Percentiles rank a stretch among this genome's conserved stretches.
These are phyloP conservation scores for Plecturocebus donacophilus DNA, from an alignment of 2,113 vertebrate genomes.

Conservation along the genomic window DNA sequence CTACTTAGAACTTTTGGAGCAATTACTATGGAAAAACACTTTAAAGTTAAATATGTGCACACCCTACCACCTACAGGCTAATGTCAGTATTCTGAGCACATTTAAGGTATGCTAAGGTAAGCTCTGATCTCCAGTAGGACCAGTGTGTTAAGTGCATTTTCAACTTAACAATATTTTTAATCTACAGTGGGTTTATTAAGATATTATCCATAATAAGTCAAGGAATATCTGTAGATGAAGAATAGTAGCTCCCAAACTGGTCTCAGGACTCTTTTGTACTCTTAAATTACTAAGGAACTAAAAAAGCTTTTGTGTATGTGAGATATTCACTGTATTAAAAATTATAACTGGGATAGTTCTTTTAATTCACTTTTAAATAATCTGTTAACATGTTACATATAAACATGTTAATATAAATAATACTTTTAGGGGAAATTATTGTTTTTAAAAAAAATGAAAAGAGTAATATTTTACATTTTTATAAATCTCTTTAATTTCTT, in stretches of 20 bases:
- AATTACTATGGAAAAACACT: neutral
- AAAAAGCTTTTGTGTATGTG: neutral
- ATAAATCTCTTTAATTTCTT: neutral
- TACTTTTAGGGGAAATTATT: constrained; percentile 3
- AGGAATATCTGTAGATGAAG: neutral
- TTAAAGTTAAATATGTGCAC: neutral
- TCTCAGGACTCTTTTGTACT: neutral
- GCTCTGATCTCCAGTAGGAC: neutral
- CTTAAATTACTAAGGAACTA: neutral
- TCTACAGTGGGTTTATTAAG: neutral
- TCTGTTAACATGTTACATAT: neutral
- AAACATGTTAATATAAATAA: neutral
- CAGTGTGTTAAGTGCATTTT: neutral
- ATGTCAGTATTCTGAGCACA: neutral
- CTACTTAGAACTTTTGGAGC: neutral
- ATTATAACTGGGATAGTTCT: neutral
- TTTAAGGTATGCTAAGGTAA: neutral
- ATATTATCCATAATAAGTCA: neutral
- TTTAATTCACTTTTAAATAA: neutral
- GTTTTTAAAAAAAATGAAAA: neutral
- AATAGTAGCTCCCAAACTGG: neutral
- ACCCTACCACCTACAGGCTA: neutral
- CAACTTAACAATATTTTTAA: neutral
- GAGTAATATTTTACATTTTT: neutral
- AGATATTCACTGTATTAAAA: neutral